These are phyloP conservation scores for Poecilia velifera DNA, from an alignment of 2,797 vertebrate genomes.

Conservation along the genomic window DNA sequence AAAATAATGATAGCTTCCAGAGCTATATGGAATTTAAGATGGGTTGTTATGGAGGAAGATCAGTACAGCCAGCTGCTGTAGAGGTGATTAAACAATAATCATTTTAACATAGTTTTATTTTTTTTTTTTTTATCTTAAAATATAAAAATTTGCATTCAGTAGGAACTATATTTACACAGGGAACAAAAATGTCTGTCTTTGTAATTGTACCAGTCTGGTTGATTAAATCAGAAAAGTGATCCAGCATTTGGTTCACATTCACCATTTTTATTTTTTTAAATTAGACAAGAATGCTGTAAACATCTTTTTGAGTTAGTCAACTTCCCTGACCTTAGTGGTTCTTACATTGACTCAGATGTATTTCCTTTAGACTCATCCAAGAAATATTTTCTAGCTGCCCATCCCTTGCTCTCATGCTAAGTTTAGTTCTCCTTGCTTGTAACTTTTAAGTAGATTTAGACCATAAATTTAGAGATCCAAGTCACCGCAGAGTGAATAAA, in stretches of 20 bases:
- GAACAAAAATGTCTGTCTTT: not conserved
- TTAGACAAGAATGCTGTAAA: constrained; percentile 42
- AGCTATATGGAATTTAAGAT: not conserved
- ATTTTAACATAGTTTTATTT: not conserved
- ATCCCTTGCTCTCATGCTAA: not conserved
- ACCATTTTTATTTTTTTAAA: constrained; percentile 21
- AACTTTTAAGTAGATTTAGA: not conserved
- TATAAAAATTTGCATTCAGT: not conserved
- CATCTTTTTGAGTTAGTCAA: constrained; percentile 18
- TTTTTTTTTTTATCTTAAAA: not conserved
- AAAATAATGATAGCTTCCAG: not conserved
- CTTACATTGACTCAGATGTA: not conserved
- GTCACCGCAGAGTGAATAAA: constrained; percentile 8
- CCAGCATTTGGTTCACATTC: constrained; percentile 45
- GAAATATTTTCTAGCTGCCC: not conserved
- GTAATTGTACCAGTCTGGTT: not conserved
- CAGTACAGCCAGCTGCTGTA: not conserved
- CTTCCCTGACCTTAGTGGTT: not conserved
- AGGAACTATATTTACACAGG: not conserved
- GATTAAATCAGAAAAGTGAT: constrained; percentile 21
- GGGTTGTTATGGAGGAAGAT: not conserved
- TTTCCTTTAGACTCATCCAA: not conserved
- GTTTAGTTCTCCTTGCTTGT: not conserved
- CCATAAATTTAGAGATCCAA: not conserved
- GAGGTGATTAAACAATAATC: not conserved